Conservation (phyloP, 2,113 vertebrate genomes). For the Excalfactoria chinensis region DNA sequence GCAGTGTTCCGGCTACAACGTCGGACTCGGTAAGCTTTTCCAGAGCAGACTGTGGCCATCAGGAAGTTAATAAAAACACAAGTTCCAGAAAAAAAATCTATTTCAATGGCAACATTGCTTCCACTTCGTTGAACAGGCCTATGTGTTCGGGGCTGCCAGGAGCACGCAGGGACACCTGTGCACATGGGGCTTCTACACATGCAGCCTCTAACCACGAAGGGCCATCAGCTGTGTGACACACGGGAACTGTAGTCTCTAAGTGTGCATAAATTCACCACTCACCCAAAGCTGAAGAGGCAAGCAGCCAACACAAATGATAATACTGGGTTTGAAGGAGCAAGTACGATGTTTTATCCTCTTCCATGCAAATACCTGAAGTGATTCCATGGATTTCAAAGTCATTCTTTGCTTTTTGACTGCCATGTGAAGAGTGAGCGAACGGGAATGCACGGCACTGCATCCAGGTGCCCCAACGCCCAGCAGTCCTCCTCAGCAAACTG, state of each 20-base stretch:
- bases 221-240: neutral
- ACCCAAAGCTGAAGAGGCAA: neutral
- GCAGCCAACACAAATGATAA: neutral
- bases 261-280: rapidly evolving
- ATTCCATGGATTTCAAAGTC: neutral
- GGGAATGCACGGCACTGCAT: neutral
- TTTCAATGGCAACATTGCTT: neutral
- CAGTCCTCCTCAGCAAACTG: neutral
- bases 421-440: neutral
- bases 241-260: neutral
- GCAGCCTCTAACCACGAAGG: neutral
- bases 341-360: neutral
- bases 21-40: neutral
- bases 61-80: neutral
- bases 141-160: neutral
- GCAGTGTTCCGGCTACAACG: neutral
- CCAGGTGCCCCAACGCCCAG: neutral
- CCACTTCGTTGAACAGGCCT: neutral
- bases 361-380: neutral
- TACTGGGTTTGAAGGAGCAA: neutral
- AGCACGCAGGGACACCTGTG: neutral
- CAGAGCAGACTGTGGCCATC: neutral
- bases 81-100: neutral
- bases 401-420: neutral
- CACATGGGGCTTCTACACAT: neutral